Percentiles rank a stretch among this genome's conserved stretches.
These are phyloP conservation scores for Teinopalpus imperialis DNA, from an alignment of 2,888 invertebrate genomes.

Conservation along the genomic window DNA sequence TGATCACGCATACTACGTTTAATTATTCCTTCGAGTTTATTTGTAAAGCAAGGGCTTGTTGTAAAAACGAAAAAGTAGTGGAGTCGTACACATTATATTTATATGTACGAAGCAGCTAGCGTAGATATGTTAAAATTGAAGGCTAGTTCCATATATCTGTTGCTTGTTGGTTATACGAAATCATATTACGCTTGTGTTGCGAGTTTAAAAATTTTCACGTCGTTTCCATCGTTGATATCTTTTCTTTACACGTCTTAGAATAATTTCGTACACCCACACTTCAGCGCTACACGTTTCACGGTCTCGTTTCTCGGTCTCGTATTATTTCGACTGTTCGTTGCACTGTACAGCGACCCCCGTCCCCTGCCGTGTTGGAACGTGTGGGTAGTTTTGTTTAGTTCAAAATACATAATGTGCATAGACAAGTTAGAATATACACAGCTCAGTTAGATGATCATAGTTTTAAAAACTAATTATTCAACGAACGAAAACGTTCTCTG, in stretches of 20 bases:
- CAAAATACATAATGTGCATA: slow-evolving; percentile 46
- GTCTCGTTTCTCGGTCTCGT: too few species aligned
- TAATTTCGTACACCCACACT: neutral
- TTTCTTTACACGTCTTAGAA: neutral
- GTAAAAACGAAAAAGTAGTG: too few species aligned
- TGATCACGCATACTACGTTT: too few species aligned
- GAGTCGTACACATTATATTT: too few species aligned
- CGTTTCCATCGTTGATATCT: slow-evolving; percentile 1
- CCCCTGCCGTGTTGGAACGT: slow-evolving; percentile 29
- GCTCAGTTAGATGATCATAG: slow-evolving; percentile 57
- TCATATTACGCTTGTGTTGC: neutral
- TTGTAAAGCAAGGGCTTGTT: too few species aligned
- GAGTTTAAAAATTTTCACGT: neutral
- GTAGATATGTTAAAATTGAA: too few species aligned
- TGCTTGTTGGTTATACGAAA: slow-evolving; percentile 2
- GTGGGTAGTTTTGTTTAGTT: slow-evolving; percentile 47
- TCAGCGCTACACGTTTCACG: neutral
- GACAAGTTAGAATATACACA: slow-evolving; percentile 51
- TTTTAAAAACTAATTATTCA: slow-evolving; percentile 52
- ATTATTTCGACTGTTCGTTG: too few species aligned
- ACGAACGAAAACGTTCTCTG: slow-evolving; percentile 54
- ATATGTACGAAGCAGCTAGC: too few species aligned
- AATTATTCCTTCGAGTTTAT: too few species aligned
- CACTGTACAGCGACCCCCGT: too few species aligned
- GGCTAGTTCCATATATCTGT: slow-evolving; percentile 28